phyloP scores from a whole-genome alignment of 2,797 vertebrate genomes.

The Trematomus bernacchii region DNA sequence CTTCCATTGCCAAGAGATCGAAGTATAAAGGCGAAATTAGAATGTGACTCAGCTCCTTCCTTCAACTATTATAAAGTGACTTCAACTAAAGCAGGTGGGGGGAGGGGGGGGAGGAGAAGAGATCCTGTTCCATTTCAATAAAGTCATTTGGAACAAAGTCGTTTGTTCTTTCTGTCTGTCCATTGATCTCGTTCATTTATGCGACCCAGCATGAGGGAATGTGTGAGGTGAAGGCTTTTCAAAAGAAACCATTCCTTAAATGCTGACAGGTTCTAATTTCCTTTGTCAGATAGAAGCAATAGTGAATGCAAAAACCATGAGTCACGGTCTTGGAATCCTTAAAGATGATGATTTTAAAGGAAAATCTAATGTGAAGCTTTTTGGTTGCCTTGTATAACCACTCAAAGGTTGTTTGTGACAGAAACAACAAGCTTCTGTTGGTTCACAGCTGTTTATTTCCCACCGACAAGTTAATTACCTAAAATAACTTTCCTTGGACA shows the following conservation, averaged over 20 bases:
- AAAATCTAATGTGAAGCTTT: neutral
- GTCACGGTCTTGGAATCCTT: neutral
- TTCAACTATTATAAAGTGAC: conserved; percentile 41
- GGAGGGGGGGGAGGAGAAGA: neutral
- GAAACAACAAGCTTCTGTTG: neutral
- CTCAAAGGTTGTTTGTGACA: neutral
- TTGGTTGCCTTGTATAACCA: conserved; percentile 9
- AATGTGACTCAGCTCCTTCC: conserved; percentile 30
- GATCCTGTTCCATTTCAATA: conserved; percentile 52
- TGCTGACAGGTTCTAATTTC: conserved; percentile 55
- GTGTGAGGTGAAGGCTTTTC: conserved; percentile 30
- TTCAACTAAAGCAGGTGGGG: conserved; percentile 15
- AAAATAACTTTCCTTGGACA: neutral
- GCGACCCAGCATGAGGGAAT: conserved; percentile 25
- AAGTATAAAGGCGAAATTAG: conserved; percentile 40
- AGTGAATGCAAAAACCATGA: conserved; percentile 45
- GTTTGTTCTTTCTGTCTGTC: conserved; percentile 34
- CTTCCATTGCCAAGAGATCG: conserved; percentile 38
- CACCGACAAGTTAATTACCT: conserved; percentile 9
- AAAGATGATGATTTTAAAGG: conserved; percentile 8
- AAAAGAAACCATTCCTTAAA: conserved; percentile 43
- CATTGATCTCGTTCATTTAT: conserved; percentile 57
- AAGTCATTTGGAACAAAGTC: conserved; percentile 42
- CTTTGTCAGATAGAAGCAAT: conserved; percentile 38
- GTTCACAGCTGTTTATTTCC: neutral